Conservation (phyloP, 1,140 invertebrate species). For the Lepidurus arcticus region DNA sequence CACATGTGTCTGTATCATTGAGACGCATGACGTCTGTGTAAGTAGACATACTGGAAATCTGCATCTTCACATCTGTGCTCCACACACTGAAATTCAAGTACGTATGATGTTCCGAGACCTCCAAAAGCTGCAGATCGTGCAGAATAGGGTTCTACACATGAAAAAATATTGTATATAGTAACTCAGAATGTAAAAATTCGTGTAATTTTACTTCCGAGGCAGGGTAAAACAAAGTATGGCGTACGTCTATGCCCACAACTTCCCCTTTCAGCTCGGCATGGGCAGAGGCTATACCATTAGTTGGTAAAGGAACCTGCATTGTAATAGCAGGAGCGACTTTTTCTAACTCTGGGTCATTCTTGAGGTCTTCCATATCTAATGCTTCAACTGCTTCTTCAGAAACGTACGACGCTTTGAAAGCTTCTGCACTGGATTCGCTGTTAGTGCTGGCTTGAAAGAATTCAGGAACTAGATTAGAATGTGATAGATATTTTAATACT, state of each 20-base stretch:
- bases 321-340: not conserved
- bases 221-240: not conserved
- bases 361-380: not conserved
- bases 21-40: conserved; percentile 36
- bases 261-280: not conserved
- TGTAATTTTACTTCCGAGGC: not conserved
- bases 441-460: not conserved
- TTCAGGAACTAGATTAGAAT: not conserved
- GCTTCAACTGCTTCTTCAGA: not conserved
- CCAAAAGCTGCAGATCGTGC: conserved; percentile 67
- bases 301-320: not conserved
- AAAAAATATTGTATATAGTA: conserved; percentile 37
- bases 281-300: not conserved
- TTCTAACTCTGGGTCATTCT: not conserved
- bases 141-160: conserved; percentile 57
- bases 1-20: conserved; percentile 52
- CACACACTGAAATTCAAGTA: conserved; percentile 81
- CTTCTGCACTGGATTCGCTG: not conserved
- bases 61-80: conserved; percentile 44
- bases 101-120: conserved; percentile 60
- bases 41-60: conserved; percentile 37
- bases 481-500: not conserved
- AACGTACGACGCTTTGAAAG: not conserved
- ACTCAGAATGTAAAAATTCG: not conserved
- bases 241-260: not conserved